A percentile compares a stretch with the other conserved stretches of the same genome.
Evolutionary conservation across 2,797 vertebrate genomes (phyloP).

Genomic region (Chelon auratus): DNA sequence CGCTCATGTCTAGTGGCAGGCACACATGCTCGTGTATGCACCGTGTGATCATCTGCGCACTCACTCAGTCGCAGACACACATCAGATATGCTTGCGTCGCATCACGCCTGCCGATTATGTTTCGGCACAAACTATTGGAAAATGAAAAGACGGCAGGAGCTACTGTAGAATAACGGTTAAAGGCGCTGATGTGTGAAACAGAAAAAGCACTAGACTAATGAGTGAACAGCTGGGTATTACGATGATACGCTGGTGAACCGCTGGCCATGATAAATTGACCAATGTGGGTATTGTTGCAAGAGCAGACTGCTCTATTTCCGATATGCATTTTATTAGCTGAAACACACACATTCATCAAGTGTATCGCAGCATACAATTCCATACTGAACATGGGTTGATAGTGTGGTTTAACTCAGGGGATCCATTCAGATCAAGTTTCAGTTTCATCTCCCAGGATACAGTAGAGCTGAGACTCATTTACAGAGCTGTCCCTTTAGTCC

Average conservation of each 20-base stretch:
- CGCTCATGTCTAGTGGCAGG: not conserved
- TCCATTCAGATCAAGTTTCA: not conserved
- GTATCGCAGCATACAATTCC: too few relatives aligned
- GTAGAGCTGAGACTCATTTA: not conserved
- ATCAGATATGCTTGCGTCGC: not conserved
- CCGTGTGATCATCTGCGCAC: not conserved
- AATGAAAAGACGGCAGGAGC: not conserved
- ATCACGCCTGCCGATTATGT: not conserved
- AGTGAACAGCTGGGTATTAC: not conserved
- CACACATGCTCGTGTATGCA: not conserved
- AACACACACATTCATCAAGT: too few relatives aligned
- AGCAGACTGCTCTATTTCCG: not conserved
- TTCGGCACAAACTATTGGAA: not conserved
- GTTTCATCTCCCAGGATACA: too few relatives aligned
- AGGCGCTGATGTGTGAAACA: not conserved
- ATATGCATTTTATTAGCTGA: not conserved
- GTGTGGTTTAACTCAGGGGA: not conserved
- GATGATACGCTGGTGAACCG: not conserved
- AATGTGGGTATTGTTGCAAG: not conserved
- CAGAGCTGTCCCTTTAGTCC: not conserved
- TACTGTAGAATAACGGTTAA: not conserved
- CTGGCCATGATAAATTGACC: not conserved
- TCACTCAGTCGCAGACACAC: constrained; percentile 3
- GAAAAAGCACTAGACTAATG: not conserved
- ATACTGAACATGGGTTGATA: not conserved